A percentile compares a stretch with the other conserved stretches of the same genome.
phyloP scores from a whole-genome alignment of 2,797 vertebrate genomes.

The Australoheros facetus region DNA sequence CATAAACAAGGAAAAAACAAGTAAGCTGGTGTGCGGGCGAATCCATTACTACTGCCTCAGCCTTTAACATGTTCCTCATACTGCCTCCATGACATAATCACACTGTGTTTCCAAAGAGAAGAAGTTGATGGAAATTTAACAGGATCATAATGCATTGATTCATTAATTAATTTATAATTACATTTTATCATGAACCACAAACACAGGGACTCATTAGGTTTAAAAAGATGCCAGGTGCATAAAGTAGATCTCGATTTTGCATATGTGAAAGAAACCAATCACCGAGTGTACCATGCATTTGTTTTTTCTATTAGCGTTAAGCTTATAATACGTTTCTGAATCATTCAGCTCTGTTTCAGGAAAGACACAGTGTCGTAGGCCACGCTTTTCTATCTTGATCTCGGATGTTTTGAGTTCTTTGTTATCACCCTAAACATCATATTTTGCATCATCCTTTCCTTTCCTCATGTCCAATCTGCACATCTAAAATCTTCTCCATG shows the following conservation, averaged over 20 bases:
- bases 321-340: constrained; percentile 28
- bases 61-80: constrained; percentile 41
- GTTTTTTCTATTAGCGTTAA: constrained; percentile 18
- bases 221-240: constrained; percentile 12
- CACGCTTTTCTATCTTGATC: constrained; percentile 16
- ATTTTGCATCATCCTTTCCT: constrained; percentile 56
- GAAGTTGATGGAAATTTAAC: constrained; percentile 35
- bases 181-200: constrained; percentile 31
- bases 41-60: constrained; percentile 34
- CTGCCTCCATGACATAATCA: constrained; percentile 14
- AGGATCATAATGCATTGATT: constrained; percentile 10
- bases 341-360: constrained; percentile 9
- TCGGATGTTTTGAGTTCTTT: constrained; percentile 57
- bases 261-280: neutral
- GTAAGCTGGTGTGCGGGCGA: neutral
- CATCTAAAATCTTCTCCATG: constrained; percentile 58
- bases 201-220: constrained; percentile 19
- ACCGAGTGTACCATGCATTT: neutral
- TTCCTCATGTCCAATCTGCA: constrained; percentile 51
- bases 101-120: constrained; percentile 17
- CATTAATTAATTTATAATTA: constrained; percentile 42
- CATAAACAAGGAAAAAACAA: constrained; percentile 19
- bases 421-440: constrained; percentile 55
- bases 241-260: constrained; percentile 5
- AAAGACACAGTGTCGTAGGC: constrained; percentile 26